These are phyloP conservation scores for Taenioides sp. DNA, from an alignment of 2,797 vertebrate genomes.

Conservation along the genomic window DNA sequence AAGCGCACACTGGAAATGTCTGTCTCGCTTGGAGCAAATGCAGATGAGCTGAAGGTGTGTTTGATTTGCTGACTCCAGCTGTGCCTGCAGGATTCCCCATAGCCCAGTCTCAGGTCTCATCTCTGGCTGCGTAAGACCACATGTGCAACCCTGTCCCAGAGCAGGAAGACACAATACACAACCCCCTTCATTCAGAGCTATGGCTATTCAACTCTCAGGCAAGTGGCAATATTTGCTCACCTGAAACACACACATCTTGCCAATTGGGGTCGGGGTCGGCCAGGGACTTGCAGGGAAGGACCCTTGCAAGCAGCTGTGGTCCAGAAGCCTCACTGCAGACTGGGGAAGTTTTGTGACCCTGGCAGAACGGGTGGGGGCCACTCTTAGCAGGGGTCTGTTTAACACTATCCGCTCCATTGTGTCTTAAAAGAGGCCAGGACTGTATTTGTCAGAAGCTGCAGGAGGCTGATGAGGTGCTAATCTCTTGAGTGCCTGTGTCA, in stretches of 20 bases:
- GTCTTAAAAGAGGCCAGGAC: slow-evolving; percentile 81
- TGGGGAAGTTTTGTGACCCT: slow-evolving; percentile 84
- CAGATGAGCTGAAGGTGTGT: slow-evolving; percentile 71
- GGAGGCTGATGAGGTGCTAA: slow-evolving; percentile 96
- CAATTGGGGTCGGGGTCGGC: slow-evolving; percentile 72
- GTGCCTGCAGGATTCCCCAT: slow-evolving; percentile 74
- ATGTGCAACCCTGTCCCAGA: slow-evolving; percentile 73
- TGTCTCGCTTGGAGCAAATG: slow-evolving; percentile 66
- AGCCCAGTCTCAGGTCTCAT: slow-evolving; percentile 54
- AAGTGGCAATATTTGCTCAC: slow-evolving; percentile 94
- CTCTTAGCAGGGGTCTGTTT: slow-evolving; percentile 80
- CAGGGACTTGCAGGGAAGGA: slow-evolving; percentile 56
- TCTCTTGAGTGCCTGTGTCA: slow-evolving; percentile 76
- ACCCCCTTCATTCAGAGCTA: slow-evolving; percentile 78
- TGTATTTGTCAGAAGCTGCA: slow-evolving; percentile 87
- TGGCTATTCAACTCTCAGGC: slow-evolving; percentile 82
- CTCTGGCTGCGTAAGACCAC: slow-evolving; percentile 68
- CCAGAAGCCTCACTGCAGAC: slow-evolving; percentile 70
- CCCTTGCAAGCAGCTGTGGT: slow-evolving; percentile 84
- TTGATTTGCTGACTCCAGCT: slow-evolving; percentile 80
- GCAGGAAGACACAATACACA: slow-evolving; percentile 80
- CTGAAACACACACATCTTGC: slow-evolving; percentile 82
- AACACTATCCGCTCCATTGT: slow-evolving; percentile 82
- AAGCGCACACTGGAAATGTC: slow-evolving; percentile 50
- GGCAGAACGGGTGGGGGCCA: slow-evolving; percentile 28